Conservation (phyloP, 1,140 invertebrate species). For the Drosophila aff. region DNA sequence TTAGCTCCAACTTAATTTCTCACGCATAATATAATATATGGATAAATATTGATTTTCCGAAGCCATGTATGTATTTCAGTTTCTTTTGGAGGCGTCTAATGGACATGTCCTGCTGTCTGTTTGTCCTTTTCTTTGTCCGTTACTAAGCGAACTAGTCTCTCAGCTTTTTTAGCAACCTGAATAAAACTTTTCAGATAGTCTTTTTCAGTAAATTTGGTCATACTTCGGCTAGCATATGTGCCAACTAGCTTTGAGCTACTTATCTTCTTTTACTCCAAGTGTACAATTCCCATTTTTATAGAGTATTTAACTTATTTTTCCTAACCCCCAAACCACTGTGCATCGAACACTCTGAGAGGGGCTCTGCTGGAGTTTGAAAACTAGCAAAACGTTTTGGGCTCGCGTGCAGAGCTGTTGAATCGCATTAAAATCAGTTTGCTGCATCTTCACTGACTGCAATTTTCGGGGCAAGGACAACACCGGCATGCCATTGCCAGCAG, state of each 20-base stretch:
- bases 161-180: not conserved
- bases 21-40: not conserved
- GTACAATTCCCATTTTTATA: too few relatives aligned
- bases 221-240: not conserved
- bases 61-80: too few relatives aligned
- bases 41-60: not conserved
- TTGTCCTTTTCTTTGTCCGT: not conserved
- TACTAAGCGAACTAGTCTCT: not conserved
- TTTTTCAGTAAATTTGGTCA: not conserved
- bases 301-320: too few relatives aligned
- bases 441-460: conserved; percentile 82
- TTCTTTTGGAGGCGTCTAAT: too few relatives aligned
- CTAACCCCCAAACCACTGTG: conserved; percentile 10
- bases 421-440: conserved; percentile 83
- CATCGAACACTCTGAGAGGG: conserved; percentile 8
- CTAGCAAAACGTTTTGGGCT: conserved; percentile 77
- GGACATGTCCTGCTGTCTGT: not conserved
- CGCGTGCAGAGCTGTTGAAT: conserved; percentile 82
- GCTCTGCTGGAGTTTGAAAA: conserved; percentile 49
- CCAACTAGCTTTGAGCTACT: not conserved
- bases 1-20: not conserved
- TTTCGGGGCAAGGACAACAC: conserved; percentile 63
- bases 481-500: conserved; percentile 28
- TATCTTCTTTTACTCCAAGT: not conserved
- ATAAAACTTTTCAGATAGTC: not conserved